Conservation (phyloP, 2,113 vertebrate genomes). For the Paramormyrops kingsleyae region DNA sequence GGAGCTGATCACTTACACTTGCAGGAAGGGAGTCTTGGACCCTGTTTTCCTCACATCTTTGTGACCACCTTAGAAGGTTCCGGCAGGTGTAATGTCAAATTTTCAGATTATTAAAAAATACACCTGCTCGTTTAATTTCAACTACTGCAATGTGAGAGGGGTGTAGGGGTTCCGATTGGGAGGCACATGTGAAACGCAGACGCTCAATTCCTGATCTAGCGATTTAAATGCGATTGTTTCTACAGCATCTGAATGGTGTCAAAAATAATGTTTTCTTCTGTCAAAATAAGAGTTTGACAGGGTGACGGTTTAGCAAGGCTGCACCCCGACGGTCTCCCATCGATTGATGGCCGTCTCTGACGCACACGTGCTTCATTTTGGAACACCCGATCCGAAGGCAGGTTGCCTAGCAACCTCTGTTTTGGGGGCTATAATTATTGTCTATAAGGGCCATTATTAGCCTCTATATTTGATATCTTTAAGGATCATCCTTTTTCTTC, state of each 20-base stretch:
- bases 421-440: constrained; percentile 14
- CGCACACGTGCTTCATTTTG: background rate
- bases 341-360: background rate
- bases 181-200: background rate
- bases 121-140: background rate
- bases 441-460: constrained; percentile 14
- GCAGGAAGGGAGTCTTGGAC: background rate
- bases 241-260: background rate
- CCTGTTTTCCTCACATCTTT: background rate
- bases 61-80: background rate
- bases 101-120: background rate
- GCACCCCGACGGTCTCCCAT: background rate
- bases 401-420: constrained; percentile 26
- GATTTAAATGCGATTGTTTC: background rate
- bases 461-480: constrained; percentile 16
- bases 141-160: background rate
- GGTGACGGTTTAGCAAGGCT: background rate
- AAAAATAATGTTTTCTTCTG: background rate
- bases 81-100: background rate
- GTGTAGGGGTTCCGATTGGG: background rate
- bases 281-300: background rate
- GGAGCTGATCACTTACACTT: background rate
- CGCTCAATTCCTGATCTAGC: background rate
- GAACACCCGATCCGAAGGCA: background rate
- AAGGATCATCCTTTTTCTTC: constrained; percentile 11